A percentile compares a stretch with the other conserved stretches of the same genome.
Conservation (phyloP, 2,888 invertebrate species). For the Gisinianus flammeolus region DNA sequence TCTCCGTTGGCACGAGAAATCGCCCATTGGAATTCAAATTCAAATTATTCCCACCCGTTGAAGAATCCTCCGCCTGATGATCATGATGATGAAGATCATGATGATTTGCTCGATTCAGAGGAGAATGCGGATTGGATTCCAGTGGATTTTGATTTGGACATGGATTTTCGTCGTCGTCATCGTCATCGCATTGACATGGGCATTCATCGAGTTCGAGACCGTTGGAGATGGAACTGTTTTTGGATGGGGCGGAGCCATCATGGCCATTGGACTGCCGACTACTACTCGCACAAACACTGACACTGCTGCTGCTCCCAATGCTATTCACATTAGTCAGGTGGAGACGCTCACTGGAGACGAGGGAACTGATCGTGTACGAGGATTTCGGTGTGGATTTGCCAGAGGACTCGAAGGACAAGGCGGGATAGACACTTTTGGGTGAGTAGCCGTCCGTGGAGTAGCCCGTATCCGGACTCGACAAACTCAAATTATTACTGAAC, state of each 20-base stretch:
- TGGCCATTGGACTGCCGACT: not conserved
- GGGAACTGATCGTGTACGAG: slow-evolving; percentile 57
- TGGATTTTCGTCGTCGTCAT: not conserved
- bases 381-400: slow-evolving; percentile 56
- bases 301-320: not conserved
- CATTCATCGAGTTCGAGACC: slow-evolving; percentile 51
- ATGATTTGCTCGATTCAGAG: slow-evolving; percentile 14
- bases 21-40: not conserved
- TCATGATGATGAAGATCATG: not conserved
- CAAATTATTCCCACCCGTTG: not conserved
- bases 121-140: not conserved
- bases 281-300: not conserved
- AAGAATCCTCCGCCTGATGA: not conserved
- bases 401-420: slow-evolving; percentile 55
- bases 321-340: not conserved
- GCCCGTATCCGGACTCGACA: slow-evolving; percentile 58
- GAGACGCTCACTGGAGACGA: slow-evolving; percentile 55
- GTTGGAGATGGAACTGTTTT: slow-evolving; percentile 53
- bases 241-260: slow-evolving; percentile 24
- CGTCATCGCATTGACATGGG: not conserved
- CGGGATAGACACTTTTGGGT: slow-evolving; percentile 57
- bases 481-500: slow-evolving; percentile 52
- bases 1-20: slow-evolving; percentile 3
- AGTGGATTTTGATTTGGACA: not conserved
- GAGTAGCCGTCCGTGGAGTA: slow-evolving; percentile 59